Percentiles rank a stretch among this genome's conserved stretches.
phyloP scores from a whole-genome alignment of 2,797 vertebrate species.

The Leuciscus waleckii region DNA sequence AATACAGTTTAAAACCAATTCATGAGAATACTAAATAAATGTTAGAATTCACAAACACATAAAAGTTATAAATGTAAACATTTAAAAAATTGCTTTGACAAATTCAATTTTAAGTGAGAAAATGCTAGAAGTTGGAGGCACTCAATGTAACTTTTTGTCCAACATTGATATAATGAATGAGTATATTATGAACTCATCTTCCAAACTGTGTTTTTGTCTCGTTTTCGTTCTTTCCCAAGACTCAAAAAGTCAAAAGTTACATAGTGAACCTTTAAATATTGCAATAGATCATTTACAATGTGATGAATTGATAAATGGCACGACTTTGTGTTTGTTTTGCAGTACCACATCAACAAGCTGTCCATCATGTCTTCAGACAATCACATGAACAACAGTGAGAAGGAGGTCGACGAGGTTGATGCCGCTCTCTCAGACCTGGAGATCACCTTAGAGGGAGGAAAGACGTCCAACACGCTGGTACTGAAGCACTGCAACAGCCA shows the following conservation, averaged over 20 bases:
- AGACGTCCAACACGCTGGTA: slow-evolving; percentile 95
- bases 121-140: neutral
- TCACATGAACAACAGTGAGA: slow-evolving; percentile 99
- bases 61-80: neutral
- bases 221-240: too few relatives aligned
- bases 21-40: neutral
- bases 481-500: neutral
- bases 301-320: neutral
- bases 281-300: neutral
- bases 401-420: slow-evolving; percentile 98
- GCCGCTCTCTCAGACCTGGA: slow-evolving; percentile 97
- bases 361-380: slow-evolving; percentile 99
- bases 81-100: neutral
- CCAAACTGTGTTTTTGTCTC: too few relatives aligned
- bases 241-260: too few relatives aligned
- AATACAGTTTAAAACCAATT: neutral
- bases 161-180: too few relatives aligned
- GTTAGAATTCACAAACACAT: neutral
- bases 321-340: slow-evolving; percentile 39
- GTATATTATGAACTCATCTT: too few relatives aligned
- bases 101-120: neutral
- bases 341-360: slow-evolving; percentile 99
- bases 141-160: too few relatives aligned
- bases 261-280: neutral
- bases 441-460: slow-evolving; percentile 97